Evolutionary conservation across 2,113 vertebrate genomes (phyloP), one percentile per base, ranked within the genome.

Genomic region (Cyanocitta stelleri): DNA sequence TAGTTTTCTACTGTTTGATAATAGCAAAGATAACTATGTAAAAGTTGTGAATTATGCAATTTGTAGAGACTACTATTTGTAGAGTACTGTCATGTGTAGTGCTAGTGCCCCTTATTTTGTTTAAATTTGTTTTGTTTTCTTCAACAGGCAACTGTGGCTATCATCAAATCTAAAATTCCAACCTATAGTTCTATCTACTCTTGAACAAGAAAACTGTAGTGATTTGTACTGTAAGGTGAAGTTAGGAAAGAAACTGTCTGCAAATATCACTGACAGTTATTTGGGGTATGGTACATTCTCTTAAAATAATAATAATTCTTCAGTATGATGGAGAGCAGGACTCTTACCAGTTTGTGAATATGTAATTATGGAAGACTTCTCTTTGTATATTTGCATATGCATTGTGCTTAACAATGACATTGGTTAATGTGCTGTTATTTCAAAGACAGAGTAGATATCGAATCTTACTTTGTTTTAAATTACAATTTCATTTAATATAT

Each of bases 161-260:
- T 98, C 84, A 98, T 98, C 90, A 98, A 98, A 96, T 97, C 97
- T 81, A 98, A 98, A 97, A 98, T 98, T 61, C 98, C 98, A 55
- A 98, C 98, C 2, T 98, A 98, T 8, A 97, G 97, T 93, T 98
- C 98, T 52, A 56, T 98, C 59, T 96, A 89, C 69, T 98, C 64
- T 89, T 98, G 95, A 98, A 74, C 23, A 88, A 69, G 61, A 72
- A 43, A 58, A 56, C 17, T 41, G 14, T 20, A 59, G 21, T 54
- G 64, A 59, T 81, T 58, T 90, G 12, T 43, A 29, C 76, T 85
- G 7, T 69, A 61, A 84, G 20, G 39, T 61, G 35, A 72, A 66
- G 16, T 59, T 69, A 66, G 58, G 72, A 59, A 81, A 72, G 52
- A 75, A 16, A 9, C 52, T 51, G 67, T 21, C 49, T 30, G 10